Conservation (phyloP, 2,888 invertebrate genomes). For the Cosmopolites sordidus region DNA sequence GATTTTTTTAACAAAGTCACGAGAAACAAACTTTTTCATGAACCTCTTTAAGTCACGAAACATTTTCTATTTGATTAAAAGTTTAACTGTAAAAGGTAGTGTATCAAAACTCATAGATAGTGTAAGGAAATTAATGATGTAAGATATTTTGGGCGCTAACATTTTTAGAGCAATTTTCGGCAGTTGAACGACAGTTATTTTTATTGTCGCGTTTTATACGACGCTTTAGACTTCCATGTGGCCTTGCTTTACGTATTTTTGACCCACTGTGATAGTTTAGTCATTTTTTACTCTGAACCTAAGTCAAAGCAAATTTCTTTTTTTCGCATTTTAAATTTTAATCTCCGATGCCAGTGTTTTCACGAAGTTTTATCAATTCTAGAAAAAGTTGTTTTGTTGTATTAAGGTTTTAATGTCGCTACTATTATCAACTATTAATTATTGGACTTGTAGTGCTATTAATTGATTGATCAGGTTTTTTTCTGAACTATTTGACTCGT, state of each 20-base stretch:
- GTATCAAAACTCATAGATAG: conserved; percentile 5
- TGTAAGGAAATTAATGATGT: conserved; percentile 5
- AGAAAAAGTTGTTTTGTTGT: conserved; percentile 14
- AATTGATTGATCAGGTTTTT: conserved; percentile 11
- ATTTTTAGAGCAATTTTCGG: conserved; percentile 1
- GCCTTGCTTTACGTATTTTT: conserved; percentile 28
- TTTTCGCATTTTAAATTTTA: conserved; percentile 5
- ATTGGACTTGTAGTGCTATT: conserved; percentile 1
- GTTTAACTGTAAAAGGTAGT: conserved; percentile 5
- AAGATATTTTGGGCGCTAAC: conserved; percentile 4
- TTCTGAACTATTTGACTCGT: conserved; percentile 10
- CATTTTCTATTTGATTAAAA: conserved; percentile 4
- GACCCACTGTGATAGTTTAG: conserved; percentile 35
- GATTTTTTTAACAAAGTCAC: conserved; percentile 9
- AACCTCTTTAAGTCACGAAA: not conserved
- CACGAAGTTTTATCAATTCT: conserved; percentile 11
- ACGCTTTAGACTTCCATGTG: conserved; percentile 22
- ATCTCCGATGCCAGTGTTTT: conserved; percentile 17
- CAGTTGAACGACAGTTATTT: not conserved
- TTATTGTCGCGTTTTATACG: conserved; percentile 8
- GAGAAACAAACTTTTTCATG: not conserved
- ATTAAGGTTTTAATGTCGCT: conserved; percentile 11
- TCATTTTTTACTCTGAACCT: conserved; percentile 23
- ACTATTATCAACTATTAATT: conserved; percentile 9
- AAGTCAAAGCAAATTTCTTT: conserved; percentile 16